Evolutionary conservation across 1,140 invertebrate species (phyloP).

Genomic region (Lucilia cuprina): DNA sequence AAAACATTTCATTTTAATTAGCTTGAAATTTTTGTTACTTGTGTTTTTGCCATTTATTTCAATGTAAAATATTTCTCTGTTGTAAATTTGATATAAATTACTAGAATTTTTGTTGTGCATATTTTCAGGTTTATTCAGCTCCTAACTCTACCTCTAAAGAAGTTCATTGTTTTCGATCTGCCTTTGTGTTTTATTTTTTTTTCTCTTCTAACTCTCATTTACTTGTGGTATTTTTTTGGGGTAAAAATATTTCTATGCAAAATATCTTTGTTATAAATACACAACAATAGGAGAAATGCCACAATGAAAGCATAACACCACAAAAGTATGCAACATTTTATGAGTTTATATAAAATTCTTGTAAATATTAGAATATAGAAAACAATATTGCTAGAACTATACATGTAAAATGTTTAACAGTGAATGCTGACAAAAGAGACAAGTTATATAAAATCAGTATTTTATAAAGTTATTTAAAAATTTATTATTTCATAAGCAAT

Average conservation of each 20-base stretch:
- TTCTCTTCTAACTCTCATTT: not conserved
- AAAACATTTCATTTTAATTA: no score
- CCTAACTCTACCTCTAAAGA: not conserved
- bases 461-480: not conserved
- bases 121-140: not conserved
- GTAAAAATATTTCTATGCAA: constrained; percentile 6
- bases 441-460: not conserved
- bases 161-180: not conserved
- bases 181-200: not conserved
- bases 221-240: not conserved
- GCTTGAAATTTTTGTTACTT: no score
- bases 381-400: not conserved
- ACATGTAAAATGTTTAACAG: not conserved
- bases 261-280: not conserved
- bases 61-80: no score
- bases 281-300: constrained; percentile 1
- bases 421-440: not conserved
- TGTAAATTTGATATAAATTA: no score
- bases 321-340: constrained; percentile 11
- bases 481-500: no score
- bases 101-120: not conserved
- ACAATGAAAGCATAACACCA: constrained; percentile 14
- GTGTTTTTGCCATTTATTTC: no score
- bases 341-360: not conserved
- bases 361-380: not conserved